Conservation (phyloP, 2,113 vertebrate species). For the Donacobius atricapilla region DNA sequence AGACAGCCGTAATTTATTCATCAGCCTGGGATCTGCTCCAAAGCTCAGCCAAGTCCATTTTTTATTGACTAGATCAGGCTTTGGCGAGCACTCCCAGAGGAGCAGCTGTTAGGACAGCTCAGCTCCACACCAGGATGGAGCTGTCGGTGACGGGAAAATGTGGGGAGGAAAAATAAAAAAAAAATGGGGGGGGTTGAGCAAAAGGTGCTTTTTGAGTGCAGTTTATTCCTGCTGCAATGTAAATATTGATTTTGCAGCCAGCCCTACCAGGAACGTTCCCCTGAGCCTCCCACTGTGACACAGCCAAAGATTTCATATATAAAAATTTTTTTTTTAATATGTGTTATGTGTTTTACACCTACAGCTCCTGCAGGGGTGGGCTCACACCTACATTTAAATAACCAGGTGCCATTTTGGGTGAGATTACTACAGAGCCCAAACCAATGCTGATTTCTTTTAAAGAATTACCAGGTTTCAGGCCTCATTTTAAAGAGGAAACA, state of each 20-base stretch:
- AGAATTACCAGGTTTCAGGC: background rate
- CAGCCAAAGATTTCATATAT: background rate
- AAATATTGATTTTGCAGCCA: background rate
- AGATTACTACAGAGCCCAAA: background rate
- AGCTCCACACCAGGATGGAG: background rate
- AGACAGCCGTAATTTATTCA: background rate
- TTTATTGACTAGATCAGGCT: background rate
- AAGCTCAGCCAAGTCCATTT: background rate
- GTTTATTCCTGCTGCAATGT: background rate
- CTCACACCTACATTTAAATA: background rate
- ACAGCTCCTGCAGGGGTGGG: background rate
- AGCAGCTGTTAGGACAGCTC: background rate
- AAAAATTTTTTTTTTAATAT: background rate
- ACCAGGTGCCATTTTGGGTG: background rate
- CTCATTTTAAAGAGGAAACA: background rate
- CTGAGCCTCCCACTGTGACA: background rate
- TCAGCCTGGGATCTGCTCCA: background rate
- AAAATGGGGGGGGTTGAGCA: background rate
- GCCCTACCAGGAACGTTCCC: background rate
- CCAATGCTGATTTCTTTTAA: background rate
- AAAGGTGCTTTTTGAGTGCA: background rate
- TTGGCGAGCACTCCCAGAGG: background rate
- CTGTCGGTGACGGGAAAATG: rapidly evolving
- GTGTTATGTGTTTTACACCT: background rate
- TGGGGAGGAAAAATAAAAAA: rapidly evolving